Evolutionary conservation across 2,888 invertebrate genomes (phyloP).

Genomic region (Epirrhoe tristata): DNA sequence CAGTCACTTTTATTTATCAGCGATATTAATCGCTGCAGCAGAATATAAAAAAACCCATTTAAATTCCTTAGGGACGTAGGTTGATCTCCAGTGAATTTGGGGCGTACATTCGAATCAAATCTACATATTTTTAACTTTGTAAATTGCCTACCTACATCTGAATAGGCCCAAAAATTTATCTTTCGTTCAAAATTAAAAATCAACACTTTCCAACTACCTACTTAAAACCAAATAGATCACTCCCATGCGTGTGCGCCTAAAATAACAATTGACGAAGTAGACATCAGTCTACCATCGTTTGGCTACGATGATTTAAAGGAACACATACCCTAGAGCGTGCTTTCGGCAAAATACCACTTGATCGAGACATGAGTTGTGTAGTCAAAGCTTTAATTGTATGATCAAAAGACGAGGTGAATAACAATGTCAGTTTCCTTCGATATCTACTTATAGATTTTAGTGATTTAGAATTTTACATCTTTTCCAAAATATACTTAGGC

Average conservation of each 20-base stretch:
- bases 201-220: not conserved
- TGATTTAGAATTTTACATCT: too few species aligned
- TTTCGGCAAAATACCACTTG: not conserved
- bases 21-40: too few species aligned
- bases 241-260: not conserved
- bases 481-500: too few species aligned
- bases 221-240: not conserved
- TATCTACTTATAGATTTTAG: too few species aligned
- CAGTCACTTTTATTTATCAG: too few species aligned
- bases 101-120: not conserved
- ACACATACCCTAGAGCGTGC: not conserved
- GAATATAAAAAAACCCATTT: too few species aligned
- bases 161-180: not conserved
- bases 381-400: too few species aligned
- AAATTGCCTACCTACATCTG: not conserved
- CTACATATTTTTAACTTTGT: not conserved
- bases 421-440: too few species aligned
- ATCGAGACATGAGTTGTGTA: not conserved
- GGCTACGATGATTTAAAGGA: conserved; percentile 5
- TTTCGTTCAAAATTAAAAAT: too few species aligned
- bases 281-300: conserved; percentile 5
- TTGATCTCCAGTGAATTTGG: not conserved
- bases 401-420: too few species aligned
- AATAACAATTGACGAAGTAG: conserved; percentile 9
- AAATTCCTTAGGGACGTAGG: too few species aligned